Conservation (phyloP, 2,113 vertebrate species). For the Ophthalmotilapia sp. region DNA sequence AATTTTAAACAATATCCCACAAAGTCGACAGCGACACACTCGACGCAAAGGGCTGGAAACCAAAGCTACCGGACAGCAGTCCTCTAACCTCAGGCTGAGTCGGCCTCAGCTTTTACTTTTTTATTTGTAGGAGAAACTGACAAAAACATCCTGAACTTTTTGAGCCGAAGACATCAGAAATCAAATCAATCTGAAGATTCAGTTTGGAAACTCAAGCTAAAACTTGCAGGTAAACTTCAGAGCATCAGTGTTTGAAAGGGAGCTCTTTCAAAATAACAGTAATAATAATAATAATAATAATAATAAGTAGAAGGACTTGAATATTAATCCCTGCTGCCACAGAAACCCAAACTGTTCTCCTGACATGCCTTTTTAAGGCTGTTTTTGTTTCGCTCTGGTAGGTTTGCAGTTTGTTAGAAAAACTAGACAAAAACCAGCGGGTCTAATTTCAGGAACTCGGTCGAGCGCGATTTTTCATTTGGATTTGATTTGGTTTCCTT, state of each 20-base stretch:
- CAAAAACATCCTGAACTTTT: background rate
- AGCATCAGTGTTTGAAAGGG: background rate
- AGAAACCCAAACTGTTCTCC: background rate
- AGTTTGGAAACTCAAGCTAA: background rate
- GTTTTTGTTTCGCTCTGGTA: background rate
- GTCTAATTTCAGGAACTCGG: background rate
- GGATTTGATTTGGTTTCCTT: background rate
- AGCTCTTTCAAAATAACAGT: background rate
- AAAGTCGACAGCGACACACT: background rate
- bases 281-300: background rate
- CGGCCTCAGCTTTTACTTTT: background rate
- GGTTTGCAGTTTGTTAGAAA: background rate
- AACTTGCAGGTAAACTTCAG: background rate
- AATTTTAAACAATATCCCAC: background rate
- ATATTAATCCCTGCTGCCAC: background rate
- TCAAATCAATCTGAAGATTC: background rate
- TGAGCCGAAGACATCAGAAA: background rate
- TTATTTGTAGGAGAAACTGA: background rate
- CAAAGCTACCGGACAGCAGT: background rate
- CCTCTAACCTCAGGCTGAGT: background rate
- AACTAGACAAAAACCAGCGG: background rate
- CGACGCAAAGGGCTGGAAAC: background rate
- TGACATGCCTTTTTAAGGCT: background rate
- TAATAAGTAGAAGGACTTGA: background rate
- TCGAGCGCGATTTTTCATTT: background rate